Percentiles rank a stretch among this genome's conserved stretches.
These are phyloP conservation scores for Clunio marinus DNA, from an alignment of 2,888 invertebrate species.

Conservation along the genomic window DNA sequence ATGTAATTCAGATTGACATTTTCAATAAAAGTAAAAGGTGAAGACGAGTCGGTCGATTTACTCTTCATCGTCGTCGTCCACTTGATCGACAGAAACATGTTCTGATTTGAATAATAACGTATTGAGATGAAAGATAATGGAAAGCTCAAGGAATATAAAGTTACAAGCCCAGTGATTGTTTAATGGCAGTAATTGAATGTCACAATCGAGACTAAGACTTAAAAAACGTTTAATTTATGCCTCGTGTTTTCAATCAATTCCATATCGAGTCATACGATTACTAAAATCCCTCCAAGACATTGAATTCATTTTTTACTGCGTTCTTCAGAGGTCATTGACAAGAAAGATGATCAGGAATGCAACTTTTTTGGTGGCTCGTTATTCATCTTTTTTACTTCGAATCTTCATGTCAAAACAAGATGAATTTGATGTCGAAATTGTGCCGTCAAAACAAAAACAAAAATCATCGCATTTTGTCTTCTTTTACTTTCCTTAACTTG, in stretches of 20 bases:
- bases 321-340: not conserved
- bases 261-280: not conserved
- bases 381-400: not conserved
- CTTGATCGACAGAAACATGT: no score
- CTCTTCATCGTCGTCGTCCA: no score
- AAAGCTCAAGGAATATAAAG: no score
- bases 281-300: not conserved
- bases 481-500: not conserved
- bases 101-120: no score
- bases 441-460: not conserved
- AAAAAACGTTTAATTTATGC: constrained; percentile 7
- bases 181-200: not conserved
- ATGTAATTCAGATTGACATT: no score
- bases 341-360: not conserved
- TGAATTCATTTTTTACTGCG: constrained; percentile 4
- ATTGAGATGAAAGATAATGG: no score
- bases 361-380: not conserved
- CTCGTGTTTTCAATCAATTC: constrained; percentile 6
- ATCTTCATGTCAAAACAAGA: not conserved
- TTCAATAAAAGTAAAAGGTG: no score
- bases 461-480: not conserved
- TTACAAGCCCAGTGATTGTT: no score
- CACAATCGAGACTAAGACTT: not conserved
- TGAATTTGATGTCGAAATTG: not conserved
- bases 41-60: no score